These are phyloP conservation scores for Cataglyphis cursor DNA, from an alignment of 2,888 invertebrate genomes.

Conservation along the genomic window DNA sequence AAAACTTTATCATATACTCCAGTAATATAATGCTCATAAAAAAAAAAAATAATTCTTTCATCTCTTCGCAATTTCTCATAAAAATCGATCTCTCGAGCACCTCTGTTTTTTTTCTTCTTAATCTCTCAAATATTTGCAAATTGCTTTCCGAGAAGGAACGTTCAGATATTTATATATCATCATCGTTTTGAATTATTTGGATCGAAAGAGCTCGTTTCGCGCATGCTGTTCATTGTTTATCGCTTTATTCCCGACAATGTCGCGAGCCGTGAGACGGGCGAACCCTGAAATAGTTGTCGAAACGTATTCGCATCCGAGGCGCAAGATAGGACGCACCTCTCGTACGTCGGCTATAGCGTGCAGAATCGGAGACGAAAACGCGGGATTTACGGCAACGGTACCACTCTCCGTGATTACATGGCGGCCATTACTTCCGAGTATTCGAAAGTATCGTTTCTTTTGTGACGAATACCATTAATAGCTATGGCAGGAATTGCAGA, in stretches of 20 bases:
- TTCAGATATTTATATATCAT: background rate
- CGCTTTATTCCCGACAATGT: slow-evolving; percentile 33
- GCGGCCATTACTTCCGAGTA: slow-evolving; percentile 22
- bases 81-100: background rate
- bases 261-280: slow-evolving; percentile 53
- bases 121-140: background rate
- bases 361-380: slow-evolving; percentile 50
- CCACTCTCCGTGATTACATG: slow-evolving; percentile 49
- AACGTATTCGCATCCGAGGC: slow-evolving; percentile 61
- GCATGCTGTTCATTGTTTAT: slow-evolving; percentile 57
- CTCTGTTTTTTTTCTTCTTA: background rate
- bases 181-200: background rate
- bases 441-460: slow-evolving; percentile 42
- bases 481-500: background rate
- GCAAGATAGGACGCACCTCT: slow-evolving; percentile 55
- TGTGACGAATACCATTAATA: slow-evolving; percentile 16
- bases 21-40: background rate
- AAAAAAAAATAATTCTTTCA: background rate
- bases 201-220: slow-evolving; percentile 15
- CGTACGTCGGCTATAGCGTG: background rate
- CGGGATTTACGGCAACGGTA: slow-evolving; percentile 38
- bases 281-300: slow-evolving; percentile 56
- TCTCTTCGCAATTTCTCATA: background rate
- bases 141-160: background rate
- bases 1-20: slow-evolving; percentile 4